Conservation (phyloP, 2,113 vertebrate genomes). For the Puma concolor region DNA sequence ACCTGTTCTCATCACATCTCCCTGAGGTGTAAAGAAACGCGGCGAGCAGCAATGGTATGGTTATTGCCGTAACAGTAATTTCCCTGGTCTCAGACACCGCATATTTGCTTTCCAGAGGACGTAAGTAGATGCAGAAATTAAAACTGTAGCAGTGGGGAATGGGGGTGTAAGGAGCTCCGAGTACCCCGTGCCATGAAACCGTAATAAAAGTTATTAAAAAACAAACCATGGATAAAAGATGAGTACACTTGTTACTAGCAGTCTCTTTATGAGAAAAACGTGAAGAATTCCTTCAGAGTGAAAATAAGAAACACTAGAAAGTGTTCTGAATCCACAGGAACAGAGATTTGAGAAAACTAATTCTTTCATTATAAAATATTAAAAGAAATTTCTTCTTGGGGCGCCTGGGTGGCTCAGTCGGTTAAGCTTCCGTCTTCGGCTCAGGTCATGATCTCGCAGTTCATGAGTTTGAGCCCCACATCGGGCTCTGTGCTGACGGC, state of each 20-base stretch:
- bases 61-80: background rate
- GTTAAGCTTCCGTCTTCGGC: too few species aligned
- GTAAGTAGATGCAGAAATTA: background rate
- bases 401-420: too few species aligned
- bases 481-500: too few species aligned
- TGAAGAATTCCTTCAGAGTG: background rate
- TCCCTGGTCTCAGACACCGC: background rate
- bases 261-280: background rate
- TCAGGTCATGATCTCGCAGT: too few species aligned
- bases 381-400: background rate
- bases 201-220: background rate
- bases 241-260: background rate
- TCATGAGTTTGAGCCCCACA: too few species aligned
- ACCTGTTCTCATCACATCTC: background rate
- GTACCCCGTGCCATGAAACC: background rate
- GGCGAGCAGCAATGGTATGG: background rate
- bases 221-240: background rate
- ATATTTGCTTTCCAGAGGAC: background rate
- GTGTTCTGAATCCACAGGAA: background rate
- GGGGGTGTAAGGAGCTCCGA: background rate
- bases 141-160: background rate
- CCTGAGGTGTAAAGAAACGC: background rate
- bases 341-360: background rate
- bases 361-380: background rate
- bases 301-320: background rate